Conservation (phyloP, 2,113 vertebrate species). For the Myanophis thanlyinensis region DNA sequence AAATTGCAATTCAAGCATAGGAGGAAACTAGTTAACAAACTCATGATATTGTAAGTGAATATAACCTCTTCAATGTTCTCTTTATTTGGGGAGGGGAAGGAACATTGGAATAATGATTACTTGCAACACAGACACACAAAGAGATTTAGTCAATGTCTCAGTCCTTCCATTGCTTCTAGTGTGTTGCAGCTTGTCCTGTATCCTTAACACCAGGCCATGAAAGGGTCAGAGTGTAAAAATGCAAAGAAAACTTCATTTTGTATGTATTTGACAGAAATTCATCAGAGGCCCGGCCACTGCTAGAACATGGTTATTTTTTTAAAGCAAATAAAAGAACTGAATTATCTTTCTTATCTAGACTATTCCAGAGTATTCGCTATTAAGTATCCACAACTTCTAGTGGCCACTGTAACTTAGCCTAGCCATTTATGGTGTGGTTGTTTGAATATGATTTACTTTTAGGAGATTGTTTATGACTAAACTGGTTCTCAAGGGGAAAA, state of each 20-base stretch:
- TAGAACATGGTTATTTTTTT: background rate
- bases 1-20: background rate
- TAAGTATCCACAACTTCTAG: slow-evolving; percentile 10
- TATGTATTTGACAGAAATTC: background rate
- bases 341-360: background rate
- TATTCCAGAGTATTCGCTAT: background rate
- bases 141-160: background rate
- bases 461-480: slow-evolving; percentile 7
- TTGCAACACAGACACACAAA: background rate
- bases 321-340: background rate
- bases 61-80: background rate
- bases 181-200: background rate
- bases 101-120: background rate
- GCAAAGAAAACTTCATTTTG: background rate
- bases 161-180: background rate
- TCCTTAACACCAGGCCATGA: background rate
- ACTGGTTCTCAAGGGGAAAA: background rate
- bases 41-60: background rate
- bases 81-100: too few species aligned
- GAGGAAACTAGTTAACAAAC: background rate
- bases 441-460: background rate
- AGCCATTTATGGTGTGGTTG: background rate
- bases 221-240: background rate
- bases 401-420: background rate
- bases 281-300: background rate